Evolutionary conservation across 2,888 invertebrate genomes (phyloP), one percentile per base, ranked within the genome.

Genomic region (Melipona beecheii): DNA sequence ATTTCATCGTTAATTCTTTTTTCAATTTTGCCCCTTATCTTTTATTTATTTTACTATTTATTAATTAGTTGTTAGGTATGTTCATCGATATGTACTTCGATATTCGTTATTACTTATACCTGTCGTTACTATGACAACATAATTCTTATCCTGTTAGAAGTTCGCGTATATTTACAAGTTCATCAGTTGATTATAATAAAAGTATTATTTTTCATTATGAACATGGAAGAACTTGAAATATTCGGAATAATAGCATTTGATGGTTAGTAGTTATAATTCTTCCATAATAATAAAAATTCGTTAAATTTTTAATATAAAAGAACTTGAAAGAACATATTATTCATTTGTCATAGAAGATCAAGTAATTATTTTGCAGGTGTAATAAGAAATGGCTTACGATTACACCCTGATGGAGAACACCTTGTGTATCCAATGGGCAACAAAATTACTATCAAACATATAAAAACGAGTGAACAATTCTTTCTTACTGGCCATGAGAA

Each of bases 401-500:
- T 97, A 17, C 98, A 98, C 94, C 97, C 97, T 0, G 96, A 97
- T 92, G 95, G 96, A 17, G 94, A 96, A 78, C 96, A 97, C 91
- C 95, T 97, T 2, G 95, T 98, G 6, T 98, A 97, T 94, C 97
- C 98, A 0, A 95, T 98, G 94, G 98, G 98, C 2, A 97, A 96
- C 91, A 97, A 97, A 94, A 96, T 98, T 4, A 96, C 96, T 69
- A 96, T 98, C 73, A 96, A 96, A 87, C 95, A 97, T 81, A 96
- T 97, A 95, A 95, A 95, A 73, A 96, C 96, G 0, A 97, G 97
- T 91, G 95, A 96, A 90, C 98, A 98, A 95, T 94, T 95, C 78
- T 98, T 98, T 93, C 95, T 98, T 49, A 96, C 96, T 36, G 98
- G 98, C 0, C 98, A 98, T 91, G 96, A 97, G 0, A 97, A 98